Evolutionary conservation across 2,113 vertebrate species (phyloP).

Genomic region (Motacilla alba): DNA sequence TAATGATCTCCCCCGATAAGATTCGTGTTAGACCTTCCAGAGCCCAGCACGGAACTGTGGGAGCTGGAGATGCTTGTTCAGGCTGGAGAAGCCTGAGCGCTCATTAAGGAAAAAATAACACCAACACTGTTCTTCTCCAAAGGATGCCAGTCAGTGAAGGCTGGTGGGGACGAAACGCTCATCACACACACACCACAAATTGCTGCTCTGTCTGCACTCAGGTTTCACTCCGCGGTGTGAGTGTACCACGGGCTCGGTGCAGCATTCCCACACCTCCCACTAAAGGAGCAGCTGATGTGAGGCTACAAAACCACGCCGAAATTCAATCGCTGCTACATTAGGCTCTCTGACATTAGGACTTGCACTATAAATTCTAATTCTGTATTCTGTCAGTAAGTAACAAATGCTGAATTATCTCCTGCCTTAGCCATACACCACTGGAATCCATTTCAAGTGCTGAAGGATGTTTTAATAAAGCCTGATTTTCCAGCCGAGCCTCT

Average conservation of each 20-base stretch:
- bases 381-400: slow-evolving; percentile 69
- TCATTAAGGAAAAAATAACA: neutral
- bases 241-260: neutral
- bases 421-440: slow-evolving; percentile 61
- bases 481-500: slow-evolving; percentile 65
- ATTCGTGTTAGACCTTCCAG: neutral
- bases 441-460: slow-evolving; percentile 73
- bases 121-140: neutral
- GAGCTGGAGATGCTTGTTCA: neutral
- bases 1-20: neutral
- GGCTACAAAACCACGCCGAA: neutral
- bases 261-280: slow-evolving; percentile 45
- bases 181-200: neutral
- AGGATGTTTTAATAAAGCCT: slow-evolving; percentile 76
- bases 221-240: neutral
- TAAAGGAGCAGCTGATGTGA: neutral
- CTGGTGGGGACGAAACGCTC: neutral
- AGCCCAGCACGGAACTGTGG: neutral
- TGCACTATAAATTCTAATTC: slow-evolving; percentile 68
- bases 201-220: neutral
- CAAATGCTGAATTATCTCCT: slow-evolving; percentile 73
- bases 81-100: neutral
- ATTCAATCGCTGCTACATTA: slow-evolving; percentile 59
- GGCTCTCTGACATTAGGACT: slow-evolving; percentile 55
- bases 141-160: neutral